phyloP scores from a whole-genome alignment of 2,888 invertebrate species.

The Dastarcus helophoroides region DNA sequence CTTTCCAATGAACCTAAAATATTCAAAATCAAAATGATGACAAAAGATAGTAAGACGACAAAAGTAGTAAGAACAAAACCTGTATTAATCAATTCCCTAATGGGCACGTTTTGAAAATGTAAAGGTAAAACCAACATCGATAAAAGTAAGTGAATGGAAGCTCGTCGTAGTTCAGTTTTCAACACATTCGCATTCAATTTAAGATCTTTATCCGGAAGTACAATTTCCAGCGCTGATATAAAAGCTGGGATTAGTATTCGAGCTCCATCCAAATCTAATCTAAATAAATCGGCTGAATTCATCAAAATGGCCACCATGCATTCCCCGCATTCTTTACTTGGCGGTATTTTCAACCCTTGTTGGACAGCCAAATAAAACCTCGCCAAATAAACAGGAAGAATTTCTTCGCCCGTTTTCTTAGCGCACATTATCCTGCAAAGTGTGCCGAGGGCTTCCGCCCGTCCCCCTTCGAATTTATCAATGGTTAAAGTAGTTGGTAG shows the following conservation, averaged over 20 bases:
- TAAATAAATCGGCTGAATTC: slow-evolving; percentile 78
- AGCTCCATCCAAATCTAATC: slow-evolving; percentile 84
- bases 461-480: slow-evolving; percentile 70
- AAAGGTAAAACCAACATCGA: slow-evolving; percentile 88
- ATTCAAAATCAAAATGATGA: slow-evolving; percentile 9
- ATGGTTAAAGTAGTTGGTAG: slow-evolving; percentile 59
- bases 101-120: slow-evolving; percentile 71
- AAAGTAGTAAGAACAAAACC: slow-evolving; percentile 15
- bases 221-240: slow-evolving; percentile 80
- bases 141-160: slow-evolving; percentile 82
- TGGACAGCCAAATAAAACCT: slow-evolving; percentile 86
- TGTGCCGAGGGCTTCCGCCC: slow-evolving; percentile 91
- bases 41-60: slow-evolving; percentile 4
- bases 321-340: slow-evolving; percentile 52
- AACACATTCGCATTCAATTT: slow-evolving; percentile 63
- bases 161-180: slow-evolving; percentile 71
- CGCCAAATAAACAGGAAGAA: slow-evolving; percentile 84
- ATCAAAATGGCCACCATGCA: slow-evolving; percentile 79
- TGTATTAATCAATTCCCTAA: slow-evolving; percentile 56
- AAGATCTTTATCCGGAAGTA: slow-evolving; percentile 76
- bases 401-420: slow-evolving; percentile 88
- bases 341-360: slow-evolving; percentile 55
- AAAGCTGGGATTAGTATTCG: slow-evolving; percentile 84
- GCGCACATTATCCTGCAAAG: slow-evolving; percentile 92
- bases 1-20: slow-evolving; percentile 21